Base-by-base conservation (phyloP, 2,797 vertebrate genomes). In the Triplophysa yarkandensis region DNA sequence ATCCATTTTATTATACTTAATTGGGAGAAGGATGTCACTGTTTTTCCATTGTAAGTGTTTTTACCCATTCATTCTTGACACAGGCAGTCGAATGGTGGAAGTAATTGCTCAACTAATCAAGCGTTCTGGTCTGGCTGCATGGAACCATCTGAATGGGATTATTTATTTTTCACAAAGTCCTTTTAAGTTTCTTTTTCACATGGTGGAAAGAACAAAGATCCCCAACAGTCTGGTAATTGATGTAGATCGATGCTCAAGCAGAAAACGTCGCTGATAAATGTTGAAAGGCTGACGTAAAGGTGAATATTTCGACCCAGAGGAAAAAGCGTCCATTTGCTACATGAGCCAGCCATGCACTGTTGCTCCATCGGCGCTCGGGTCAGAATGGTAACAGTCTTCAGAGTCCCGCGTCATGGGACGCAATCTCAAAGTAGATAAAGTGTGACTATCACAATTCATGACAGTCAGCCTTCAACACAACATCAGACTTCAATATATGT, bases 271-370 rank as follows among this genome's bases (percentile, higher is more conserved):
- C 30, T 62, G 28, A 60, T 61, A 5, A 27, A 55, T 4, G 68
- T 23, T 2, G 36, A 63, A 77, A 54, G 68, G 71, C 71, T 69
- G 74, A 65, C 57, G 43, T 41, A 27, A 73, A 52, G 0, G 21
- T 10, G 36, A 55, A 41, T n/a, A 10, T 7, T 21, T 60, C 27
- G 28, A 63, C 65, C 71, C 21, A 52, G 19, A 75, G 19, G 66
- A 70, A 27, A 66, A 7, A 74, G 81, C 48, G 70, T 82, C 82
- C 78, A 63, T 86, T 88, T 90, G 89, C 89, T 90, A 88, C 89
- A 90, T 87, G 86, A 89, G 88, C 90, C 90, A 91, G 90, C 90
- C 89, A 90, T 90, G 90, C 85, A 88, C 89, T 86, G 88, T 83
- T 83, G 73, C 43, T 79, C 79, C 68, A 62, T 77, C 81, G 71